A percentile compares a stretch with the other conserved stretches of the same genome.
These are phyloP conservation scores for Zootermopsis nevadensis DNA, from an alignment of 2,888 invertebrate genomes.

Conservation along the genomic window DNA sequence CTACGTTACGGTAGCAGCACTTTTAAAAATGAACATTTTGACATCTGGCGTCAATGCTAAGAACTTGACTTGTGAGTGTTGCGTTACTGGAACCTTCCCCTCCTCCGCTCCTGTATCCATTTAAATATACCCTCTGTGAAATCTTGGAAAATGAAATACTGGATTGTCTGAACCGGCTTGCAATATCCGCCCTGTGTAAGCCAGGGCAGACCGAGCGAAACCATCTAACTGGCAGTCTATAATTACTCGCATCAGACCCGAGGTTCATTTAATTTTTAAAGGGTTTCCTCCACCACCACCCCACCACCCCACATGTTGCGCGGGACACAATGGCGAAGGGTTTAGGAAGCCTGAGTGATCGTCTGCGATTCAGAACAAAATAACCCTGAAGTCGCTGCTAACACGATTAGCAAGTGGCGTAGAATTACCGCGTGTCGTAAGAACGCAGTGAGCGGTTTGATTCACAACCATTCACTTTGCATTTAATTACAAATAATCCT, in stretches of 20 bases:
- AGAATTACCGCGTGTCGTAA: neutral
- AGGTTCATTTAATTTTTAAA: slow-evolving; percentile 39
- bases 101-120: no score
- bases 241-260: slow-evolving; percentile 35
- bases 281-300: slow-evolving; percentile 31
- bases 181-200: slow-evolving; percentile 3
- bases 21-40: no score
- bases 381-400: neutral
- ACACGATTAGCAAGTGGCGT: neutral
- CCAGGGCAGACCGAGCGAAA: neutral
- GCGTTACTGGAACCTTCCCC: no score
- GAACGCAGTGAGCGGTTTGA: neutral
- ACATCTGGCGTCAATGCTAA: no score
- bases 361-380: neutral
- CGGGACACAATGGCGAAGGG: neutral
- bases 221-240: slow-evolving; percentile 30
- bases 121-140: no score
- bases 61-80: no score
- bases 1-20: no score
- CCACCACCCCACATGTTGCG: slow-evolving; percentile 19
- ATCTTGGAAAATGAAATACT: neutral
- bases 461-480: neutral
- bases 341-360: neutral
- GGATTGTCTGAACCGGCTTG: neutral
- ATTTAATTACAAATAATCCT: neutral